Base-by-base conservation (phyloP, 2,113 vertebrate species). In the Tauraco erythrolophus region DNA sequence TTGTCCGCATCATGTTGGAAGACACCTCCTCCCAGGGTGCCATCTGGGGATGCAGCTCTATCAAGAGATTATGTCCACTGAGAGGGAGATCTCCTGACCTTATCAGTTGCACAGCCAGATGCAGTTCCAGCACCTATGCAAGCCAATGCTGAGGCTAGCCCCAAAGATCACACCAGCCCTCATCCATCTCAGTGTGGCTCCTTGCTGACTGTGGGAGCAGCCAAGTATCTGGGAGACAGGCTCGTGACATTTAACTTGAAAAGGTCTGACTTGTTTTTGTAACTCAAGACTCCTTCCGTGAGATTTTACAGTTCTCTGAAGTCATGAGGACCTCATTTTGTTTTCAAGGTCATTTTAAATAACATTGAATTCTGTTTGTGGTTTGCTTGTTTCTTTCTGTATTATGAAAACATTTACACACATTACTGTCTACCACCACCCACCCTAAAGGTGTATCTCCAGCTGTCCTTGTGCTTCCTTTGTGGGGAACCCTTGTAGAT, bases 271-370 rank as follows among this genome's bases (percentile, higher is more conserved):
- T 89, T 72, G 53, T n/a, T 89, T 93, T 60, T 79, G 7, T 39
- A 61, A 24, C 24, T 87, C 48, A 53, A 11, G 51, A 53, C 31
- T 75, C 31, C 8, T 76, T 77, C 76, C 41, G 6, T 46, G 61
- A 84, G 77, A 66, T 79, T 91, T 95, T 76, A 35, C 11, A 84
- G 22, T 75, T 84, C 48, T 94, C 51, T 78, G 30, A 76, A 68
- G 14, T 84, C 18, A 65, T 37, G 56, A 71, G 51, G 37, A 43
- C 41, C 65, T 88, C 14, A n/a, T 51, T 93, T 90, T 78, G 5
- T 30, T 85, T 84, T 80, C 41, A 94, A 91, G 72, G 56, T 95
- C 35, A 76, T 79, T 97, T 81, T 87, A 78, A 84, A 82, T 69
- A 76, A 45, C 1, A 0, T 6, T 92, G 24, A 88, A 53, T 60